Conservation (phyloP, 2,113 vertebrate genomes). For the Merops nubicus region DNA sequence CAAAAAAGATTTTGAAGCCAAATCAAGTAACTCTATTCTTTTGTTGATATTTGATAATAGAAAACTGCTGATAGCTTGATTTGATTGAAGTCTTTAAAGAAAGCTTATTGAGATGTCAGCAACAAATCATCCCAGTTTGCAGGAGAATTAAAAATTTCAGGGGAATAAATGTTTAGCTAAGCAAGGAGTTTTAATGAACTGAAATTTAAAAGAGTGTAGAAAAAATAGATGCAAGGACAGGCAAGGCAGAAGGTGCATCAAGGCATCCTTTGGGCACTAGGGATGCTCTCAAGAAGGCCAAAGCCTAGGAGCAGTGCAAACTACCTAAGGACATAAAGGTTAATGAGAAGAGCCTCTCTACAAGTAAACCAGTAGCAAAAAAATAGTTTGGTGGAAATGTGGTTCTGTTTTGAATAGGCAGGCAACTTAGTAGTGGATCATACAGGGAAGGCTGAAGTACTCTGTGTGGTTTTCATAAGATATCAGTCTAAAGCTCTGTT, state of each 20-base stretch:
- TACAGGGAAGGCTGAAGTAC: background rate
- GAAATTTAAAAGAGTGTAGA: background rate
- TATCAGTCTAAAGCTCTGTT: no score
- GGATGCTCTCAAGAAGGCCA: background rate
- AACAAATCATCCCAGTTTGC: background rate
- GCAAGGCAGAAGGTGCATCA: background rate
- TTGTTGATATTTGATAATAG: background rate
- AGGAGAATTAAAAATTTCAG: background rate
- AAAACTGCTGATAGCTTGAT: background rate
- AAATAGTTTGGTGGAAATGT: background rate
- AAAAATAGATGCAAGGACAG: background rate
- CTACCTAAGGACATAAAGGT: background rate
- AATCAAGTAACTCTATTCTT: background rate
- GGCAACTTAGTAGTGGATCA: background rate
- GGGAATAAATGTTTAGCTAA: background rate
- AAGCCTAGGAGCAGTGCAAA: background rate
- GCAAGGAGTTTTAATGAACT: background rate
- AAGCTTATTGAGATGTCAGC: background rate
- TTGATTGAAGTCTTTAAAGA: background rate
- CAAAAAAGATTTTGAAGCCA: background rate
- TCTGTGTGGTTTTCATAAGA: accelerated
- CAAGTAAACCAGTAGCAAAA: background rate
- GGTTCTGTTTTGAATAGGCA: background rate
- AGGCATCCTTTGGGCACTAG: background rate
- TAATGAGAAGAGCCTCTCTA: background rate